phyloP scores from a whole-genome alignment of 2,888 invertebrate genomes.

The Lamellibrachia satsuma region DNA sequence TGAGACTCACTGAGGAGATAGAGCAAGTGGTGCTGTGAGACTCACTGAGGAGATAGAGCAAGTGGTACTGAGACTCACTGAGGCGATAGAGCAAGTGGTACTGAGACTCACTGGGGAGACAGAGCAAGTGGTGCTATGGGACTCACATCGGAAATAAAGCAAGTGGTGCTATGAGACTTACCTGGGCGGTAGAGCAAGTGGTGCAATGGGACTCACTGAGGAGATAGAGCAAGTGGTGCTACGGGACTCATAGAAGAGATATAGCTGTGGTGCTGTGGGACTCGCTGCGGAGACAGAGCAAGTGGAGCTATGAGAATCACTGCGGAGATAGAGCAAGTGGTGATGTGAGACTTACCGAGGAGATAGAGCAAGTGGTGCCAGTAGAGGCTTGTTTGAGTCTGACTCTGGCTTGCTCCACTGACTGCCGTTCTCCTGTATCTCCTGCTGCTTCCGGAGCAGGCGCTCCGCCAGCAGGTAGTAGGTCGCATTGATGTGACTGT shows the following conservation, averaged over 20 bases:
- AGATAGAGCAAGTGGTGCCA: slow-evolving; percentile 65
- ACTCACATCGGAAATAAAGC: neutral
- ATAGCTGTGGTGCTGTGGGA: neutral
- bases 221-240: neutral
- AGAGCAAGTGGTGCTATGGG: neutral
- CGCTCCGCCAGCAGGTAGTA: slow-evolving; percentile 96
- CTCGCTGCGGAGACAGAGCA: neutral
- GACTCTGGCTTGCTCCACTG: slow-evolving; percentile 30
- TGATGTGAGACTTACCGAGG: slow-evolving; percentile 58
- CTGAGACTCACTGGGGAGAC: neutral
- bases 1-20: too few relatives aligned
- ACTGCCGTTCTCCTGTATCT: slow-evolving; percentile 19
- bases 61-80: too few relatives aligned
- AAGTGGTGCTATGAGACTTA: neutral
- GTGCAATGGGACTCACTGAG: neutral
- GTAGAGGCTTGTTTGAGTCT: slow-evolving; percentile 69
- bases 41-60: too few relatives aligned
- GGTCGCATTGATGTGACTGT: slow-evolving; percentile 98
- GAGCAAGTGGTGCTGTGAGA: too few relatives aligned
- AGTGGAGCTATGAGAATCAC: neutral
- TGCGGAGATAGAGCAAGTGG: neutral
- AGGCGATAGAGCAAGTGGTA: neutral
- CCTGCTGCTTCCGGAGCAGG: slow-evolving; percentile 71
- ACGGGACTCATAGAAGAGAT: neutral
- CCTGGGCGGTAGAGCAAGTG: neutral